Evolutionary conservation across 1,140 invertebrate genomes (phyloP), one percentile per base, ranked within the genome.

Genomic region (Telenomus remus): DNA sequence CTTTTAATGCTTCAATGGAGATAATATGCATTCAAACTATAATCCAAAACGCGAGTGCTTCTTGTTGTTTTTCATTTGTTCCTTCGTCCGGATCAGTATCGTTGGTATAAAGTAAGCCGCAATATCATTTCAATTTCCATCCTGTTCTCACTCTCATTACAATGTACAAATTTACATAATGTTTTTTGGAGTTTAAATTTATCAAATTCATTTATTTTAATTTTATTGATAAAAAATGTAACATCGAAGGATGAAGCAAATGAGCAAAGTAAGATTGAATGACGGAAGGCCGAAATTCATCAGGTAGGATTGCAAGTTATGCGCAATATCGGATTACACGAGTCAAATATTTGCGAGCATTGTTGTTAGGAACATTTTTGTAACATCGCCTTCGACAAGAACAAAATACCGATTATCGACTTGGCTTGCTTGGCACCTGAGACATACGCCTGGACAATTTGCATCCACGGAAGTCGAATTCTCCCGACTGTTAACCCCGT

Each of bases 351-450:
- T 47, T 71, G 53, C 39, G 42, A 71, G 16, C 59, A 72, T 72
- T 71, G 68, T 71, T 71, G 63, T 63, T 72, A 60, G 54, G n/a
- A 27, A 27, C 16, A 72, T 72, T 72, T 72, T 72, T 72, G 54
- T 64, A 47, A 64, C 60, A 57, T 56, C n/a, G 57, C 34, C 12
- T 34, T 34, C 33, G 37, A 1, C 44, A 43, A 12, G 59, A 48
- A 46, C 54, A 64, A 64, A 72, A 72, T 72, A 54, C 68, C 68
- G 57, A 70, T 70, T 57, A 51, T 49, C 27, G 46, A 70, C 43
- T 71, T 57, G 68, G 68, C 68, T 71, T 64, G 59, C 43, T 14
- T 64, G 68, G 68, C 68, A 71, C 68, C 55, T 71, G 55, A 71
- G 59, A 51, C 51, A 37, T 57, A 39, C 37, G 37, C 37, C 66